Percentiles rank a stretch among this genome's conserved stretches.
Conservation (phyloP, 1,140 invertebrate species). For the Bradysia coprophila region DNA sequence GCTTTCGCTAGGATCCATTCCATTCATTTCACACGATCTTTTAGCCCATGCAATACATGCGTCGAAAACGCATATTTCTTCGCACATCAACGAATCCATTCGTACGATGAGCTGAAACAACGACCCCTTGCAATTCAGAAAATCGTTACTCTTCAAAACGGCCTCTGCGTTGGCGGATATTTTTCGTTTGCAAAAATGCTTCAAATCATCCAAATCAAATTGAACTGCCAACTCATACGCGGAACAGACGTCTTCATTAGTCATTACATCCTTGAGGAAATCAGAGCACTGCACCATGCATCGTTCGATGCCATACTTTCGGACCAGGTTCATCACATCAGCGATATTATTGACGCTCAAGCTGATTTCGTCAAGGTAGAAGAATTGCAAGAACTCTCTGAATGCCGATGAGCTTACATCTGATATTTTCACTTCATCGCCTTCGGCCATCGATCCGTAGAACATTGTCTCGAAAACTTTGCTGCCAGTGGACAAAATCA, state of each 20-base stretch:
- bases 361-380: not conserved
- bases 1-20: not conserved
- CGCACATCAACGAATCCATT: not conserved
- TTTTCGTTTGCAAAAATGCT: not conserved
- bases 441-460: not conserved
- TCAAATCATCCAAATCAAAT: not conserved
- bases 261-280: not conserved
- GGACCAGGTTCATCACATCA: not conserved
- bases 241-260: not conserved
- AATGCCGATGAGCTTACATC: not conserved
- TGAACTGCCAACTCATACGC: not conserved
- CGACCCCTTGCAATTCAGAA: not conserved
- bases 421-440: not conserved
- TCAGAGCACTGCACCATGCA: not conserved
- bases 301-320: not conserved
- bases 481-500: not conserved
- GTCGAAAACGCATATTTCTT: not conserved
- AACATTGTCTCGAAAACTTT: not conserved
- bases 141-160: not conserved
- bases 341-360: not conserved
- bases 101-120: not conserved
- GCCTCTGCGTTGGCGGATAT: not conserved
- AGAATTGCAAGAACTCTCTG: not conserved
- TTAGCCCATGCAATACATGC: not conserved
- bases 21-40: not conserved